phyloP scores from a whole-genome alignment of 2,888 invertebrate species.

The Alitta virens region DNA sequence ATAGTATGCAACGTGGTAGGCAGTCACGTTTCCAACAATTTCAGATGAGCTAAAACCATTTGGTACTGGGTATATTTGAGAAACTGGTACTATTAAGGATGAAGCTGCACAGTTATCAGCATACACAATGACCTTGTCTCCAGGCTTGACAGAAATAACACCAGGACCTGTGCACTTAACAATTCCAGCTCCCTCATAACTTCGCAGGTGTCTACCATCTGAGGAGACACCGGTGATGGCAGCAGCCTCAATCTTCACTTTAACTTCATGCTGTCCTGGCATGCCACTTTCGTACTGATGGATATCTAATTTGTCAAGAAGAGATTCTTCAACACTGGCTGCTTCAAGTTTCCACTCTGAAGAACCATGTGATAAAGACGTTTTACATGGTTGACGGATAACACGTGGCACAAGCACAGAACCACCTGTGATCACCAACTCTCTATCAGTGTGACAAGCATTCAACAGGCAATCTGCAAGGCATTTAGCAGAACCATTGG shows the following conservation, averaged over 20 bases:
- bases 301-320: neutral
- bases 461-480: neutral
- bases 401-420: neutral
- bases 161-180: constrained; percentile 1
- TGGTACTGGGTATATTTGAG: neutral
- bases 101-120: constrained; percentile 3
- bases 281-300: neutral
- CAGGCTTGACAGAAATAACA: neutral
- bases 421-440: neutral
- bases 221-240: neutral
- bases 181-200: neutral
- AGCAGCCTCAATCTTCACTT: neutral
- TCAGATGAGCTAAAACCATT: neutral
- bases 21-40: neutral
- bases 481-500: neutral
- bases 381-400: neutral
- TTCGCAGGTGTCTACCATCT: neutral
- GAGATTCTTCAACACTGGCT: neutral
- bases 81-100: neutral
- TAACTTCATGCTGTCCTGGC: neutral
- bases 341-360: constrained; percentile 2
- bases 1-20: neutral
- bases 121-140: constrained; percentile 9
- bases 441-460: neutral
- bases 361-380: neutral